phyloP scores from a whole-genome alignment of 1,140 invertebrate genomes.

The Aleiodes sp. region DNA sequence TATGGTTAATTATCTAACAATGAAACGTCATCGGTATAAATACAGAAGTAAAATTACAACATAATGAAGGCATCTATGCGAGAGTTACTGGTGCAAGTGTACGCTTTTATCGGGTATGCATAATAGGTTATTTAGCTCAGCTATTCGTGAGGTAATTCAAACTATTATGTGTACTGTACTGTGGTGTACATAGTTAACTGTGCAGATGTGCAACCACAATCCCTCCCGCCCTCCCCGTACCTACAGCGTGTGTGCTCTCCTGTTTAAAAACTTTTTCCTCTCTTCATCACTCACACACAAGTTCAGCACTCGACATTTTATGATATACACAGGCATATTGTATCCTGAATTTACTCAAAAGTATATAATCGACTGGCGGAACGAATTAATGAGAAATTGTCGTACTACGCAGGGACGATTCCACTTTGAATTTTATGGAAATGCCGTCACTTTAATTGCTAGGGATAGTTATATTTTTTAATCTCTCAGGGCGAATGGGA shows the following conservation, averaged over 20 bases:
- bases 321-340: not conserved
- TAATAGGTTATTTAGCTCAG: constrained; percentile 59
- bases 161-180: constrained; percentile 22
- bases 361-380: not conserved
- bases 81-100: constrained; percentile 6
- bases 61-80: constrained; percentile 25
- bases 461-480: not conserved
- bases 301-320: not conserved
- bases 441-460: not conserved
- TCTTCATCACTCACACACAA: not conserved
- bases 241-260: not conserved
- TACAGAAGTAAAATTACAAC: constrained; percentile 16
- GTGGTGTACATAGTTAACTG: constrained; percentile 12
- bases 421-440: not conserved
- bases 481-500: not conserved
- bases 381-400: not conserved
- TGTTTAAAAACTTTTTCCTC: constrained; percentile 5
- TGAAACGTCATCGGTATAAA: not conserved
- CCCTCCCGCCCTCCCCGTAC: too few relatives aligned
- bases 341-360: not conserved
- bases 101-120: constrained; percentile 44
- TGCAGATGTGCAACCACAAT: constrained; percentile 20
- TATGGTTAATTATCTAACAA: not conserved
- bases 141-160: constrained; percentile 45
- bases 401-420: not conserved